Evolutionary conservation across 2,797 vertebrate species (phyloP), one percentile per base, ranked within the genome.

Genomic region (Nannoperca obscura): DNA sequence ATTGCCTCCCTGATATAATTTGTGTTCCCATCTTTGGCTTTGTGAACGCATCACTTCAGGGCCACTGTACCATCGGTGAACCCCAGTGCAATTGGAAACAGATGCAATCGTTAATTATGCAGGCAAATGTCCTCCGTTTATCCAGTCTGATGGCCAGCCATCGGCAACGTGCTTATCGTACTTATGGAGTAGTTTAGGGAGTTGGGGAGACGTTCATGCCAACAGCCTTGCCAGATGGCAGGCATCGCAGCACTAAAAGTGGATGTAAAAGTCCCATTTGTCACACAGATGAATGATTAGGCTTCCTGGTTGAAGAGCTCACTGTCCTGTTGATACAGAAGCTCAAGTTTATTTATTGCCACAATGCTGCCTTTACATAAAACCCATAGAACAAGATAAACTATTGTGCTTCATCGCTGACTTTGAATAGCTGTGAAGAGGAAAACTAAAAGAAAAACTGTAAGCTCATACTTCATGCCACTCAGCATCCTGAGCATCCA

Each of bases 101-200:
- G 88, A 94, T 92, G 93, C 89, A 90, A 70, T 86, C 75, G 74
- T 93, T 93, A 91, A 94, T 94, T 94, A 93, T 92, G 88, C 89
- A 89, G 88, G 90, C 90, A 91, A 92, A 91, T 80, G 92, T 88
- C 89, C 86, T 83, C 68, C 66, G 78, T 88, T 93, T 89, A 88
- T 86, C 89, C 88, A 85, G 85, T 88, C 87, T 89, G 90, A 91
- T 89, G 76, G 84, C 81, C 66, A 73, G 84, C 78, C 83, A 86
- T 90, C 76, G 82, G 84, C 81, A 81, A 82, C 88, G 85, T 86
- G 91, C 88, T 90, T 75, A 85, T 89, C 71, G 78, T 86, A 89
- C 88, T 87, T 81, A 89, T 86, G 85, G 86, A 89, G 82, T 84
- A 74, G 88, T 92, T 90, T 58, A 72, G 91, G 80, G 89, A 90